Percentiles rank a stretch among this genome's conserved stretches.
These are phyloP conservation scores for Pomacea canaliculata DNA, from an alignment of 2,888 invertebrate genomes.

Conservation along the genomic window DNA sequence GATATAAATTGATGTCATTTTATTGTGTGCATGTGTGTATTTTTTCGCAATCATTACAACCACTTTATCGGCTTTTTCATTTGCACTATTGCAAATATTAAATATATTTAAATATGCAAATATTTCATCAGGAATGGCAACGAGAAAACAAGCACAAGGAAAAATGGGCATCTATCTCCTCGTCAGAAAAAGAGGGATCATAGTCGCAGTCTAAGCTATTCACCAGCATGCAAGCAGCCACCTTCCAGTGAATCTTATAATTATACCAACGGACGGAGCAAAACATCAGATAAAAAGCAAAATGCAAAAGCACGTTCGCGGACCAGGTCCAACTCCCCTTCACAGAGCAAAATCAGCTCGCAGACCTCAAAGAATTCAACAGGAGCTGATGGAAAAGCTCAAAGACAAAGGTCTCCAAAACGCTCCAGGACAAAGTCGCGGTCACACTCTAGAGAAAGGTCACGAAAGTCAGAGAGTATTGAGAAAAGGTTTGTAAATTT, in stretches of 20 bases:
- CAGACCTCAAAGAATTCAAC: neutral
- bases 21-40: too few species aligned
- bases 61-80: too few species aligned
- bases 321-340: neutral
- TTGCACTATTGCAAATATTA: too few species aligned
- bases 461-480: conserved; percentile 18
- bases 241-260: neutral
- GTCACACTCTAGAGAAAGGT: conserved; percentile 13
- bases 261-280: conserved; percentile 1
- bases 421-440: conserved; percentile 9
- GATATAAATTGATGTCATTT: too few species aligned
- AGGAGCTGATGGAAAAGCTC: neutral
- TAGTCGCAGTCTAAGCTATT: conserved; percentile 20
- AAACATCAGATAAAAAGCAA: neutral
- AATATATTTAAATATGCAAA: neutral
- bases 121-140: neutral
- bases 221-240: conserved; percentile 2
- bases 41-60: too few species aligned
- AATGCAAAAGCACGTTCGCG: neutral
- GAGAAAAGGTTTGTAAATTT: conserved; percentile 13
- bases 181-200: neutral
- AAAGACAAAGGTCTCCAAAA: conserved; percentile 16
- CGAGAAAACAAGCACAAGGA: conserved; percentile 4
- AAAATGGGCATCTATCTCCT: conserved; percentile 11
- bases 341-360: neutral